Conservation (phyloP, 1,140 invertebrate species). For the Drosophila guanche region DNA sequence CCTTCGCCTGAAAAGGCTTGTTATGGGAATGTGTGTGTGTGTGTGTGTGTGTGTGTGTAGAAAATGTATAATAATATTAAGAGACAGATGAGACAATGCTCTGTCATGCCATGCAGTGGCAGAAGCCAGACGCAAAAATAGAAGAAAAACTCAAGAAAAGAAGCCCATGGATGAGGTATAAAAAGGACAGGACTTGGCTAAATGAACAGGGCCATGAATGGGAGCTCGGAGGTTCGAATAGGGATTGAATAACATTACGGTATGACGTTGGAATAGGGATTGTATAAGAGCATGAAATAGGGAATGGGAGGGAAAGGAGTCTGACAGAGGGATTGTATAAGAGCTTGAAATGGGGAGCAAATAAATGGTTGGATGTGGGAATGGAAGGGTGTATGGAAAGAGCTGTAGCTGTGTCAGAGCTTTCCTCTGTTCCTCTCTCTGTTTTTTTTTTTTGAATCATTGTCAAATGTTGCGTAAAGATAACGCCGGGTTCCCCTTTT, state of each 20-base stretch:
- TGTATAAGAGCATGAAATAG: no score
- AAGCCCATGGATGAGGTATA: no score
- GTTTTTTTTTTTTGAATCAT: conserved; percentile 14
- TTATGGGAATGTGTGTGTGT: conserved; percentile 3
- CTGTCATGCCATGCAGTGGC: conserved; percentile 49
- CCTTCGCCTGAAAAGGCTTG: conserved; percentile 61
- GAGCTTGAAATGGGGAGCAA: no score
- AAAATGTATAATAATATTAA: conserved; percentile 26
- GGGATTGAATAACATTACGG: no score
- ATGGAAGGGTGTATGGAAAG: no score
- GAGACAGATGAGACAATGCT: conserved; percentile 17
- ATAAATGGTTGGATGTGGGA: no score
- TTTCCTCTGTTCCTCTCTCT: conserved; percentile 5
- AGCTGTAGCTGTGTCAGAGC: no score
- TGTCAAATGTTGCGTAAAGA: conserved; percentile 72
- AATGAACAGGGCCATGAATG: conserved; percentile 2
- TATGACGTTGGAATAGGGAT: no score
- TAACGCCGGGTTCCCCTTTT: conserved; percentile 34
- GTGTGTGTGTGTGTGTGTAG: background rate
- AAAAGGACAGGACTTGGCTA: background rate
- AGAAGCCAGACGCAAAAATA: conserved; percentile 15
- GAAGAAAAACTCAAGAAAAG: background rate
- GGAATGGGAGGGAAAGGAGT: no score
- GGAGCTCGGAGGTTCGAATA: background rate
- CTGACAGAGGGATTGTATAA: no score